phyloP scores from a whole-genome alignment of 2,113 vertebrate genomes.

The Budorcas taxicolor region DNA sequence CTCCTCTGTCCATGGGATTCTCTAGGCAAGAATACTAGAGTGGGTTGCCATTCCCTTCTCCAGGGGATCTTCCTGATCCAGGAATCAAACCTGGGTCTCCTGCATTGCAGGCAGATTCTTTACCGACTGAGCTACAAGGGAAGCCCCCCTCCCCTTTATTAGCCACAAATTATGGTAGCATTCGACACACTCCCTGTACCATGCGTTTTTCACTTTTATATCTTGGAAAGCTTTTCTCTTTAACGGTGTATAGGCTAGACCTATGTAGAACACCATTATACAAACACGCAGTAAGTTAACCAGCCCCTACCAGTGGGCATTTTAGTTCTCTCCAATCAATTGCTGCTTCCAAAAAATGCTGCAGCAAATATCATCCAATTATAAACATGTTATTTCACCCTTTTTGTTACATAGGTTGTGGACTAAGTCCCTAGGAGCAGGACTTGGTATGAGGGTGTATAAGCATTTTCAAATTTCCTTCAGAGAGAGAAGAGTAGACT shows the following conservation, averaged over 20 bases:
- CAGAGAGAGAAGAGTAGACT: neutral
- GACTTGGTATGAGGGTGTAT: neutral
- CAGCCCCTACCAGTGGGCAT: neutral
- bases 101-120: neutral
- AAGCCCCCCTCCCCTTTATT: neutral
- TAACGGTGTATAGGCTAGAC: neutral
- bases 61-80: neutral
- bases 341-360: neutral
- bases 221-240: neutral
- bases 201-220: neutral
- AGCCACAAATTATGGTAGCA: neutral
- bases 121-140: neutral
- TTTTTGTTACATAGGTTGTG: conserved; percentile 21
- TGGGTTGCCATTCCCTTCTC: neutral
- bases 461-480: conserved; percentile 5
- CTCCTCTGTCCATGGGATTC: neutral
- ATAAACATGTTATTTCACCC: conserved; percentile 32
- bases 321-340: neutral
- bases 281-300: neutral
- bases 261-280: neutral
- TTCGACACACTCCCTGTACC: neutral
- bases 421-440: neutral
- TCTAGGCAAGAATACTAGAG: neutral
- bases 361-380: neutral
- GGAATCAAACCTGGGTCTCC: neutral